Evolutionary conservation across 1,140 invertebrate genomes (phyloP), one percentile per base, ranked within the genome.

Genomic region (Proctacanthus coquilletti): DNA sequence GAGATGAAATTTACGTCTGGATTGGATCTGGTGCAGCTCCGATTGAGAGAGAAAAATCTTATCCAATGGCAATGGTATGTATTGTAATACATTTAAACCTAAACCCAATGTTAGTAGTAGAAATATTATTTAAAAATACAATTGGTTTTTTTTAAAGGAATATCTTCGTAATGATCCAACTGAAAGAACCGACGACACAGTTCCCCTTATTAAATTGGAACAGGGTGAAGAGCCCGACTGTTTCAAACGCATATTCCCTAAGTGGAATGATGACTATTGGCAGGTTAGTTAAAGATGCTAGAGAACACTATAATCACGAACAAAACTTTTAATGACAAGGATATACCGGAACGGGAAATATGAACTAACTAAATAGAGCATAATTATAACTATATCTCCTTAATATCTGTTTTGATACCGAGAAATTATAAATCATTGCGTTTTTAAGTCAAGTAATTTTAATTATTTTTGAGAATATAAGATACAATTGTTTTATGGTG

Each of bases 1-100:
- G 77, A 10, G 71, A 77, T 51, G 75, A 79, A 51, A 59, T 85
- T 2, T 84, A 77, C 47, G 52, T 83, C 38, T 84, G 81, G 82
- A 63, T 80, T 36, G 84, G 84, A 17, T 64, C 68, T 36, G 74
- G 74, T 15, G 73, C 80, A n/a, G 71, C 71, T 9, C 66, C 70
- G 18, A 66, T 76, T 34, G 80, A 84, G 46, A 78, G 71, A 41
- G 55, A 64, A 39, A 64, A 40, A 34, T 45, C 54, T 25, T 37
- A 58, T 18, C 49, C 61, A 25, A 59, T 59, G 55, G 53, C 47
- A 6, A 48, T 55, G 44, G 55, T 29, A 21, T 20, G 36, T 27
- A 27, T 27, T 2, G 3, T 4, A 39, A 18, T 19, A 15, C 13
- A 32, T 21, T 39, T 39, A 2, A 29, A 13, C 3, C 10, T 11